Base-by-base conservation (phyloP, 2,113 vertebrate genomes). In the Phainopepla nitens region DNA sequence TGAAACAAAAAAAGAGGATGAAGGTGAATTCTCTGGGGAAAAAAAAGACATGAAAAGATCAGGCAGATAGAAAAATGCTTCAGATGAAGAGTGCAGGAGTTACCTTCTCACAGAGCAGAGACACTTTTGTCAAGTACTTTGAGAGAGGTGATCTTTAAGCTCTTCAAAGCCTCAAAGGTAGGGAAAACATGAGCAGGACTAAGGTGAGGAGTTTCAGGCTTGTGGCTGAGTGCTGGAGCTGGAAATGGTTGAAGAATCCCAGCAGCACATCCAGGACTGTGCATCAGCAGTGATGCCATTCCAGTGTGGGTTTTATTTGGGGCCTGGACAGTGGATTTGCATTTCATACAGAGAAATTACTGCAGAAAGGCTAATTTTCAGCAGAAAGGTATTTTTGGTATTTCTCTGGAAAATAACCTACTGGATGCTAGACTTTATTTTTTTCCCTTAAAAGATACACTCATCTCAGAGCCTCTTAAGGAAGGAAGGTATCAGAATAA, bases 211-310 rank as follows among this genome's bases (percentile, higher is more conserved):
- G 16, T 54, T 84, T 82, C 79, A 35, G 24, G 29, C 35, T 39
- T 65, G 51, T 50, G 53, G 24, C 42, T 45, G 39, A 49, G 18
- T 70, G 51, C 33, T 84, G 10, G 42, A 58, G 47, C 75, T 64
- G 33, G 78, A 57, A 79, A 47, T 23, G 56, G 44, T 15, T 65
- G 41, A 24, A 18, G 79, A 70, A 51, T 17, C 22, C 2, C 1
- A 73, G 35, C 7, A 69, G 50, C 31, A 36, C 28, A 41, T 22
- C 28, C 70, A 54, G 45, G 24, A 50, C 39, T 15, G 3, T 8
- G 47, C 61, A 31, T 12, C 1, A 8, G 41, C 58, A 45, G 28
- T 0, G 9, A 42, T n/a, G 25, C 31, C 3, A 2, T 28, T 39
- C 44, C 80, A 77, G 24, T 0, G 2, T 3, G 35, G 29, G 8